Percentiles rank a stretch among this genome's conserved stretches.
Evolutionary conservation across 1,140 invertebrate genomes (phyloP).

Genomic region (Arctopsyche grandis): DNA sequence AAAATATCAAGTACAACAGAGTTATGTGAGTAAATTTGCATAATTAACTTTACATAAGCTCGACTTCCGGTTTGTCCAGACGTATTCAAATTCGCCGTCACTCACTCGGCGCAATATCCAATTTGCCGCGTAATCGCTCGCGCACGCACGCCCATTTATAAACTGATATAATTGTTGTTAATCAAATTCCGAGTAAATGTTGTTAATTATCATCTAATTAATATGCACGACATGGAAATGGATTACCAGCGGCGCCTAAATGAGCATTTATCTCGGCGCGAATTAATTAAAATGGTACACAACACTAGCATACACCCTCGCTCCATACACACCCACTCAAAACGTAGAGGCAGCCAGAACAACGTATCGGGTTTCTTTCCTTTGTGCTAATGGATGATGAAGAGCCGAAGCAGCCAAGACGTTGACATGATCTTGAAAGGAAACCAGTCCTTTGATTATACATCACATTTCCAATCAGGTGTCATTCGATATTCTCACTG

Average conservation of each 20-base stretch:
- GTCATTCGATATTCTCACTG: slow-evolving; percentile 13
- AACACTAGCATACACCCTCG: not conserved
- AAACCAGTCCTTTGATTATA: slow-evolving; percentile 34
- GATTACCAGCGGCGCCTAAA: slow-evolving; percentile 32
- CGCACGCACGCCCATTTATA: not conserved
- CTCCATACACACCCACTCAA: not conserved
- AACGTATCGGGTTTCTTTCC: slow-evolving; percentile 39
- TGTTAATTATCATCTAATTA: slow-evolving; percentile 42
- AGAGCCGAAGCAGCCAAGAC: not conserved
- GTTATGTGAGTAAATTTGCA: too few relatives aligned
- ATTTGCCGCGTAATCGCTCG: not conserved
- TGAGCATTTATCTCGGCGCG: slow-evolving; percentile 31
- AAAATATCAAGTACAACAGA: too few relatives aligned
- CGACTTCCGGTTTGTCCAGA: not conserved
- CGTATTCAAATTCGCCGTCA: not conserved
- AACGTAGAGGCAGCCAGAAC: not conserved
- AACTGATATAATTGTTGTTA: slow-evolving; percentile 21
- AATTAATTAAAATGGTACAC: slow-evolving; percentile 40
- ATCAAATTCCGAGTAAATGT: slow-evolving; percentile 16
- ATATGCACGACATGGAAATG: slow-evolving; percentile 26
- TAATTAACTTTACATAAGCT: too few relatives aligned
- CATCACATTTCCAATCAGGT: slow-evolving; percentile 50
- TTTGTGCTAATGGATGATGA: slow-evolving; percentile 35
- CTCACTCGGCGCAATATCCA: not conserved
- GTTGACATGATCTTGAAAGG: slow-evolving; percentile 39